Evolutionary conservation across 2,888 invertebrate genomes (phyloP).

Genomic region (Andrena minutula): DNA sequence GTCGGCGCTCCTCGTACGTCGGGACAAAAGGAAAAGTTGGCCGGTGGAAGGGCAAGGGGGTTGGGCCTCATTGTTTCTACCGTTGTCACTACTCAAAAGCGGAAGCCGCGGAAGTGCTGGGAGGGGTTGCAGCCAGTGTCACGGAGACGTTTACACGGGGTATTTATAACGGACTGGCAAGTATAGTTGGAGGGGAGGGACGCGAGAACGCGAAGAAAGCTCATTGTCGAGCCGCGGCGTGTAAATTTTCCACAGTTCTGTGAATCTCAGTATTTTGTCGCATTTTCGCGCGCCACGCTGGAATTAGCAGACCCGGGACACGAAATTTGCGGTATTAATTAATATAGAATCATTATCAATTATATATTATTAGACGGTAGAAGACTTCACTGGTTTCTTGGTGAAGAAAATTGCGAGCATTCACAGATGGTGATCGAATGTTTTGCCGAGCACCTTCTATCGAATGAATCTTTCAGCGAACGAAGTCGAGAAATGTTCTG

Average conservation of each 20-base stretch:
- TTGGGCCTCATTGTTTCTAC: conserved; percentile 64
- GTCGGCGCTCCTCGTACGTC: conserved; percentile 28
- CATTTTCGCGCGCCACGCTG: background rate
- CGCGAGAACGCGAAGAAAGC: background rate
- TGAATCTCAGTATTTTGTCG: background rate
- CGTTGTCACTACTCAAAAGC: conserved; percentile 61
- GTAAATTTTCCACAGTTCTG: conserved; percentile 46
- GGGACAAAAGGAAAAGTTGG: conserved; percentile 62
- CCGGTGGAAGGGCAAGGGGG: conserved; percentile 43
- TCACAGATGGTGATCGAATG: background rate
- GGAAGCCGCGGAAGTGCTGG: conserved; percentile 53
- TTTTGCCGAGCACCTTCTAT: conserved; percentile 7
- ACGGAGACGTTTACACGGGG: conserved; percentile 66
- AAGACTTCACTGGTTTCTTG: background rate
- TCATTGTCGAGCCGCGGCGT: conserved; percentile 14
- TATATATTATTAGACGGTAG: background rate
- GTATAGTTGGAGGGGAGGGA: conserved; percentile 5
- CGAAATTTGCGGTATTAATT: background rate
- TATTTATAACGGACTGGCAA: conserved; percentile 59
- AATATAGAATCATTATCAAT: background rate
- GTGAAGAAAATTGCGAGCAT: background rate
- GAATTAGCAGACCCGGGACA: background rate
- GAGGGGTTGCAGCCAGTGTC: conserved; percentile 52
- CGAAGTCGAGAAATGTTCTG: conserved; percentile 6
- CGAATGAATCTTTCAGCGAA: conserved; percentile 8